Evolutionary conservation across 2,113 vertebrate species (phyloP), one percentile per base, ranked within the genome.

Genomic region (Gobio gobio): DNA sequence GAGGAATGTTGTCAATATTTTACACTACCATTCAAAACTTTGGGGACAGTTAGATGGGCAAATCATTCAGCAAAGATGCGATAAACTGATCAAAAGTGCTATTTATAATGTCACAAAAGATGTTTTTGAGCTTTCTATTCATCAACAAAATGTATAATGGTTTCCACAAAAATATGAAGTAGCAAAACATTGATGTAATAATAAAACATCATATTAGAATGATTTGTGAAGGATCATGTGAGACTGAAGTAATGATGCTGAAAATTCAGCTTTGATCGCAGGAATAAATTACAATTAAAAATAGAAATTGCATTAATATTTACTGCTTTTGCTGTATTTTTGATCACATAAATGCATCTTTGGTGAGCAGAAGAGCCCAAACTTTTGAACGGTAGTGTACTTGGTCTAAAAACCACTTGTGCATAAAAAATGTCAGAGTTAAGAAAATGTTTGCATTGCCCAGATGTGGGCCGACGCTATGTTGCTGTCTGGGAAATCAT

Each of bases 1-100:
- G 73, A 87, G 91, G 91, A 93, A 93, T 92, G 92, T 91, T 89
- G 84, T 74, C 20, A 24, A 47, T 47, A 14, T 45, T 47, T 14
- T 14, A 56, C 54, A 22, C 54, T 56, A 56, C 54, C 54, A 20
- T 20, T 47, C 40, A 47, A 47, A 73, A 14, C 3, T 47, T 8
- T 26, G n/a, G 12, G 70, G 70, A 1, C 12, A 47, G 70, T 74
- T 24, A 7, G 22, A 73, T 14, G 22, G 54, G 22, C 2, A 1
- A 29, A 29, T 14, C 24, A 73, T n/a, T 73, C 10, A 73, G 4
- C 70, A 73, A 73, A 47, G 5, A 26, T 73, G 43, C 70, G 49
- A 26, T 4, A 26, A 26, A 26, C 16, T 26, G 12, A 16, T 73
- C 1, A 73, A 73, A 73, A 73, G n/a, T 47, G 22, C 16, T 12